These are phyloP conservation scores for Julus scandinavius DNA, from an alignment of 2,888 invertebrate genomes.

Conservation along the genomic window DNA sequence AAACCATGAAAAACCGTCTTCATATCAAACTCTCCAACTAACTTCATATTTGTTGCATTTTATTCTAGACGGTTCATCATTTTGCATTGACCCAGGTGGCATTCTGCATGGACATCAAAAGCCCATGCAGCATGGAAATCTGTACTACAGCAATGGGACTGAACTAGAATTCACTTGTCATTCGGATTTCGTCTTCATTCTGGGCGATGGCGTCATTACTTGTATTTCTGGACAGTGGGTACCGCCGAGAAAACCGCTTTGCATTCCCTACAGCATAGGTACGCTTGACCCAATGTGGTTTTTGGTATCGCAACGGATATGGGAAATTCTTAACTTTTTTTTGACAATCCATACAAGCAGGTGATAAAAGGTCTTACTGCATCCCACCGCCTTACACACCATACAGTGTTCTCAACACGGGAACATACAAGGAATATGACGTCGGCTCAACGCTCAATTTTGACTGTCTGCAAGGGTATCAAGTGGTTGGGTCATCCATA, in stretches of 20 bases:
- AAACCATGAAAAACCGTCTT: not conserved
- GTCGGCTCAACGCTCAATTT: not conserved
- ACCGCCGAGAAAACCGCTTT: not conserved
- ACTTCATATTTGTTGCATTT: not conserved
- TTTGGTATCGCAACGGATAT: not conserved
- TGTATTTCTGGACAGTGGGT: not conserved
- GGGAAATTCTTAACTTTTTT: not conserved
- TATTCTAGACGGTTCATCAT: not conserved
- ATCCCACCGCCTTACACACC: not conserved
- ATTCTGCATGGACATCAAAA: not conserved
- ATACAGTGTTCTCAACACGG: not conserved
- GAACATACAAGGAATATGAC: not conserved
- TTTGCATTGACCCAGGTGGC: not conserved
- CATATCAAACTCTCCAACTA: not conserved
- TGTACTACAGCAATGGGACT: constrained; percentile 23
- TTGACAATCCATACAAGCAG: not conserved
- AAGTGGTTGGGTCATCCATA: not conserved
- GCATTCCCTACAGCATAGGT: constrained; percentile 4
- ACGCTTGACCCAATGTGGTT: not conserved
- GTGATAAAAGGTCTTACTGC: not conserved
- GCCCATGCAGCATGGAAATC: not conserved
- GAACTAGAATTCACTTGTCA: not conserved
- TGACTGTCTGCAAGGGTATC: not conserved
- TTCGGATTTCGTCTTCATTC: not conserved
- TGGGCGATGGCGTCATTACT: not conserved